Evolutionary conservation across 1,140 invertebrate species (phyloP).

Genomic region (Mycetomoellerius zeteki): DNA sequence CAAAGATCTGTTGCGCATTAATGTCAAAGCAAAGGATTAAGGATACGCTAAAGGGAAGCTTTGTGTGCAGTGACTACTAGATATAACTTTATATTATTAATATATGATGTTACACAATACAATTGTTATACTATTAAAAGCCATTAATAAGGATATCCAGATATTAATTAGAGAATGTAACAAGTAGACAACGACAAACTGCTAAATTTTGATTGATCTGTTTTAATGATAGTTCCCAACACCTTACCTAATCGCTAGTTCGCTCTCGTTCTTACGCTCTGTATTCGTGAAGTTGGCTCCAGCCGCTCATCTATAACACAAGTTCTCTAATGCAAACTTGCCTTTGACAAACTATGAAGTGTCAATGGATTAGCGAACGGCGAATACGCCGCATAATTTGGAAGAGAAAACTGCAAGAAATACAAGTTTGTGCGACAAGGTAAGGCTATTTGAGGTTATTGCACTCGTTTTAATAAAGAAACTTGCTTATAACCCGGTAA

Average conservation of each 20-base stretch:
- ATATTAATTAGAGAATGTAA: neutral
- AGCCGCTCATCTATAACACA: constrained; percentile 43
- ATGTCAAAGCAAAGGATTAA: constrained; percentile 41
- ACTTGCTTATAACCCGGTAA: constrained; percentile 19
- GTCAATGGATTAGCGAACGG: constrained; percentile 40
- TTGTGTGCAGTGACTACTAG: constrained; percentile 22
- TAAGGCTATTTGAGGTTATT: constrained; percentile 22
- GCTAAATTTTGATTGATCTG: constrained; percentile 28
- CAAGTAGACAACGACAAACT: constrained; percentile 18
- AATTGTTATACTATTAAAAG: neutral
- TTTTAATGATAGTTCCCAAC: constrained; percentile 2
- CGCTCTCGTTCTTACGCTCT: constrained; percentile 31
- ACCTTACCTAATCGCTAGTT: constrained; percentile 31
- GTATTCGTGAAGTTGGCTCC: constrained; percentile 36
- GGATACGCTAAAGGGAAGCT: constrained; percentile 20
- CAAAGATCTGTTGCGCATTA: constrained; percentile 58
- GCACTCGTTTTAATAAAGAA: constrained; percentile 49
- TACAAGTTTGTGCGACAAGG: constrained; percentile 16
- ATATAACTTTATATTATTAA: neutral
- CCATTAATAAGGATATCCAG: neutral
- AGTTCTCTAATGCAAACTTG: constrained; percentile 49
- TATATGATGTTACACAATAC: neutral
- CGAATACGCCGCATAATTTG: constrained; percentile 42
- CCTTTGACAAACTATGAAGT: constrained; percentile 47
- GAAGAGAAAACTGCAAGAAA: constrained; percentile 3